A percentile compares a stretch with the other conserved stretches of the same genome.
These are phyloP conservation scores for Grallaria varia DNA, from an alignment of 2,113 vertebrate genomes.

Conservation along the genomic window DNA sequence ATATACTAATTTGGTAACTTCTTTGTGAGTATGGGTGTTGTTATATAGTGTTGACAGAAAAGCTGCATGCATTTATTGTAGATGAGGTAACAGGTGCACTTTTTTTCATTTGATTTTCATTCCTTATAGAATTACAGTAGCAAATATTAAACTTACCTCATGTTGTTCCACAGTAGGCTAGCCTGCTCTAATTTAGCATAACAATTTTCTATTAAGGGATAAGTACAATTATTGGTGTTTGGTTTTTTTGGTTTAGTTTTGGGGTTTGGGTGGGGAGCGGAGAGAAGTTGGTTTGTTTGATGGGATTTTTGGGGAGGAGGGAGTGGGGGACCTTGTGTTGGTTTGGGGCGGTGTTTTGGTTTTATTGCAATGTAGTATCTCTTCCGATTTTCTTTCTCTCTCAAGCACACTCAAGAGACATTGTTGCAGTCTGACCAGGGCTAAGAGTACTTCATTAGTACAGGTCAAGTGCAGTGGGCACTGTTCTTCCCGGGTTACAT, in stretches of 20 bases:
- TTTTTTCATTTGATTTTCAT: not conserved
- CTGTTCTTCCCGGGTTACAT: accelerated
- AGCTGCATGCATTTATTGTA: not conserved
- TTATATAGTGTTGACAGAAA: not conserved
- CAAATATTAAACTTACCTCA: not conserved
- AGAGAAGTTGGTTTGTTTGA: not conserved
- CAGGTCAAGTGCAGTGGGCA: accelerated
- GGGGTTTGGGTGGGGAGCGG: not conserved
- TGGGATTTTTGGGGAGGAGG: not conserved
- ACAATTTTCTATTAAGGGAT: not conserved
- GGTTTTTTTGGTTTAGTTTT: not conserved
- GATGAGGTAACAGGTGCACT: not conserved
- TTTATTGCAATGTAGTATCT: not conserved
- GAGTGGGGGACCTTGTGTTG: not conserved
- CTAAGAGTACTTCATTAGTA: not conserved
- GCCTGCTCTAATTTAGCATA: not conserved
- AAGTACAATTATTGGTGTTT: not conserved
- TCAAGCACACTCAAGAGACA: too few species aligned
- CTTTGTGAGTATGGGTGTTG: not conserved
- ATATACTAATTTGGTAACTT: not conserved
- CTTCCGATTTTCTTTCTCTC: not conserved
- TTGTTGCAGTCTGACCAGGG: not conserved
- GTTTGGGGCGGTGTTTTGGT: not conserved
- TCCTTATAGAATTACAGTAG: not conserved
- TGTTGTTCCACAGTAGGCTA: not conserved